Percentiles rank a stretch among this genome's conserved stretches.
phyloP scores from a whole-genome alignment of 2,113 vertebrate genomes.

The Cololabis saira region DNA sequence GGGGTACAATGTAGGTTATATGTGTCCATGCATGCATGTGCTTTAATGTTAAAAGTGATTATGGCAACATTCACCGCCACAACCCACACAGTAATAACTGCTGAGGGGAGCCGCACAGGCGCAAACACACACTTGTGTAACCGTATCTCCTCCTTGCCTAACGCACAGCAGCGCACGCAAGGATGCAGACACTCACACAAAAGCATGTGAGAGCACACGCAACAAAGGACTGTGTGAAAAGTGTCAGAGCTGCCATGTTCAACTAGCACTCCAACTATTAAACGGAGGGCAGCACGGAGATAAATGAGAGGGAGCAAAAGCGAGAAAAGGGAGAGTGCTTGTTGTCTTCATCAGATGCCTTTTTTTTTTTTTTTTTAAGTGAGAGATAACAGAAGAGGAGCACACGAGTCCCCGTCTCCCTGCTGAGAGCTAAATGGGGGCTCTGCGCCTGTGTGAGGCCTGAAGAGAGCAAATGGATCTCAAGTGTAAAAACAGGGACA shows the following conservation, averaged over 20 bases:
- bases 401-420: slow-evolving; percentile 43
- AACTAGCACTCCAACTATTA: slow-evolving; percentile 63
- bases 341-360: slow-evolving; percentile 78
- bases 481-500: slow-evolving; percentile 48
- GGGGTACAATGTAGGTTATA: not conserved
- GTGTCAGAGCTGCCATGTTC: slow-evolving; percentile 76
- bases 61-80: not conserved
- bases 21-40: slow-evolving; percentile 1
- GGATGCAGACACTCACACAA: slow-evolving; percentile 28
- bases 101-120: slow-evolving; percentile 9
- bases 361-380: slow-evolving; percentile 59
- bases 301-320: slow-evolving; percentile 51
- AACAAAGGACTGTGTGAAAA: slow-evolving; percentile 58
- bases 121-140: slow-evolving; percentile 5
- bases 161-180: slow-evolving; percentile 5
- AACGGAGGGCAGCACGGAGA: slow-evolving; percentile 61
- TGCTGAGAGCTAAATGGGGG: slow-evolving; percentile 68
- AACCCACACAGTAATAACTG: slow-evolving; percentile 28
- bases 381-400: slow-evolving; percentile 71
- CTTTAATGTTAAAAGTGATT: slow-evolving; percentile 35
- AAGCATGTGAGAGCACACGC: slow-evolving; percentile 22
- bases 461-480: slow-evolving; percentile 57
- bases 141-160: slow-evolving; percentile 3
- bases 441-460: slow-evolving; percentile 42
- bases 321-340: slow-evolving; percentile 49